A percentile compares a stretch with the other conserved stretches of the same genome.
Conservation (phyloP, 1,140 invertebrate genomes). For the Brachystomella parvula region DNA sequence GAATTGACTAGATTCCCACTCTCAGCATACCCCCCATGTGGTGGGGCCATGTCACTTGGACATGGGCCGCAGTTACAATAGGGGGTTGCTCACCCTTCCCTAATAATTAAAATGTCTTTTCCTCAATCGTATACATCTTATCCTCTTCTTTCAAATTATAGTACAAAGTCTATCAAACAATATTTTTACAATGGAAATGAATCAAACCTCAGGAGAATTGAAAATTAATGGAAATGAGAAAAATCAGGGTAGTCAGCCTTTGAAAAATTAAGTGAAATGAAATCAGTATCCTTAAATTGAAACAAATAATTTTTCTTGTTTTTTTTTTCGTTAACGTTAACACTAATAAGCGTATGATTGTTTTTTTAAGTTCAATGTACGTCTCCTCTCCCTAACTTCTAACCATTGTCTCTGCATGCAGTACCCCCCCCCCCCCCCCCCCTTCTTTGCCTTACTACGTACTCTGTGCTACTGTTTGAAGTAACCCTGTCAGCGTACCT, state of each 20-base stretch:
- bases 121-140: neutral
- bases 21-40: neutral
- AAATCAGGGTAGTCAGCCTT: neutral
- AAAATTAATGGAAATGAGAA: neutral
- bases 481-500: neutral
- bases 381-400: neutral
- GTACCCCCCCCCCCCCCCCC: neutral
- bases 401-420: neutral
- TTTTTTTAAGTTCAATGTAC: neutral
- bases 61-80: neutral
- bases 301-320: neutral
- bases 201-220: constrained; percentile 24
- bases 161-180: neutral
- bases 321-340: neutral
- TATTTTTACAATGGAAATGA: constrained; percentile 11
- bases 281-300: neutral
- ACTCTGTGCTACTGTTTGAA: constrained; percentile 12
- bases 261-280: no score
- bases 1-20: constrained; percentile 24
- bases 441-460: constrained; percentile 10
- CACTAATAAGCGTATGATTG: neutral
- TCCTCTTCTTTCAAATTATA: neutral
- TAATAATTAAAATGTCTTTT: constrained; percentile 1
- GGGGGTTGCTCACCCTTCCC: no score
- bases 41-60: neutral